A percentile compares a stretch with the other conserved stretches of the same genome.
Conservation (phyloP, 2,888 invertebrate genomes). For the Drosophila nigritarsus region DNA sequence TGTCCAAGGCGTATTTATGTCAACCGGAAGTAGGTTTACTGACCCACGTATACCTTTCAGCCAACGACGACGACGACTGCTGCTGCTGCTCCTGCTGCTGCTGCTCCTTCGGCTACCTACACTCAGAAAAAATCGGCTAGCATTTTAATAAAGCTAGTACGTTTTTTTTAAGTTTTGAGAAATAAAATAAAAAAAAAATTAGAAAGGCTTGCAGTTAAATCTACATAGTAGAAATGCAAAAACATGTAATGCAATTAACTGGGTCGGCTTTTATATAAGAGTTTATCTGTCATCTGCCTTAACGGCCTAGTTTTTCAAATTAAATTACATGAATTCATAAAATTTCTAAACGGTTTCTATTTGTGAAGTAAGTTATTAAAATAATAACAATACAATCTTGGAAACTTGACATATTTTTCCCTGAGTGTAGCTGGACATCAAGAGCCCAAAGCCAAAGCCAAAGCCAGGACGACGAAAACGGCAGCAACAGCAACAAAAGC, state of each 20-base stretch:
- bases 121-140: not conserved
- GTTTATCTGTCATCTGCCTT: not conserved
- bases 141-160: not conserved
- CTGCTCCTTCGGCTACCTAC: not conserved
- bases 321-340: not conserved
- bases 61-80: constrained; percentile 37
- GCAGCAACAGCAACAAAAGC: constrained; percentile 2
- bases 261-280: not conserved
- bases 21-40: constrained; percentile 86
- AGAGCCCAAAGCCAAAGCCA: constrained; percentile 14
- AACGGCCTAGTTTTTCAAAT: not conserved
- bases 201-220: not conserved
- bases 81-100: constrained; percentile 46
- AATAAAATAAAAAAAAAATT: not conserved
- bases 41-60: constrained; percentile 84
- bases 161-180: not conserved
- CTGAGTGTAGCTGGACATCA: constrained; percentile 59
- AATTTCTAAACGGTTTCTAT: not conserved
- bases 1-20: constrained; percentile 86
- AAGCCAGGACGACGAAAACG: constrained; percentile 26
- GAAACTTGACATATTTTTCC: not conserved
- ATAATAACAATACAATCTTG: not conserved
- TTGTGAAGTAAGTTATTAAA: not conserved
- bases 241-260: not conserved
- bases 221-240: no score